Evolutionary conservation across 2,888 invertebrate genomes (phyloP).

Genomic region (Danaus chrysippus): DNA sequence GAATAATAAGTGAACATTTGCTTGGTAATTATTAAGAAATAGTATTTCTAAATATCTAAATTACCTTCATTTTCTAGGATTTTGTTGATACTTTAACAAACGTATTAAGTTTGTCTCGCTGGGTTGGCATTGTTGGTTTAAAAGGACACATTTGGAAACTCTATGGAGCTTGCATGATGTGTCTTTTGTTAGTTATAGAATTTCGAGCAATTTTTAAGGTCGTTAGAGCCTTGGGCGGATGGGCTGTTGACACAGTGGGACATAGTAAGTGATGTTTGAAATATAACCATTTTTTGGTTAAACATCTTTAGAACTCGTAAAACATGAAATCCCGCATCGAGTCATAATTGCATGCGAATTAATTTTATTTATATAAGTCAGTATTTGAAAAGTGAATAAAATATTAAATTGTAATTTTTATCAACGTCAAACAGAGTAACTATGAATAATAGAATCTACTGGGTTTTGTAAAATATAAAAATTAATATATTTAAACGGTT

Average conservation of each 20-base stretch:
- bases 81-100: conserved; percentile 46
- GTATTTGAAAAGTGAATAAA: background rate
- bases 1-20: background rate
- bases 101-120: conserved; percentile 44
- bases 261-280: conserved; percentile 44
- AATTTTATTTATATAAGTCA: too few species aligned
- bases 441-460: background rate
- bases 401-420: background rate
- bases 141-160: conserved; percentile 39
- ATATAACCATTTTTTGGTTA: background rate
- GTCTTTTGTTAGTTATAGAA: conserved; percentile 40
- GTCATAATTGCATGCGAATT: too few species aligned
- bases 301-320: background rate
- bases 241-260: conserved; percentile 46
- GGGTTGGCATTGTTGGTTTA: conserved; percentile 49
- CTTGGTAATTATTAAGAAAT: background rate
- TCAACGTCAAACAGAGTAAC: background rate
- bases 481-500: background rate
- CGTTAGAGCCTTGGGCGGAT: conserved; percentile 51
- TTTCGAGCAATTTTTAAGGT: conserved; percentile 51
- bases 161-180: conserved; percentile 44
- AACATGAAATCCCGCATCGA: background rate
- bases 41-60: background rate
- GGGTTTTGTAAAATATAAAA: background rate
- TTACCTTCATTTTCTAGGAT: conserved; percentile 36